Conservation (phyloP, 1,140 invertebrate genomes). For the Metopolophium dirhodum region DNA sequence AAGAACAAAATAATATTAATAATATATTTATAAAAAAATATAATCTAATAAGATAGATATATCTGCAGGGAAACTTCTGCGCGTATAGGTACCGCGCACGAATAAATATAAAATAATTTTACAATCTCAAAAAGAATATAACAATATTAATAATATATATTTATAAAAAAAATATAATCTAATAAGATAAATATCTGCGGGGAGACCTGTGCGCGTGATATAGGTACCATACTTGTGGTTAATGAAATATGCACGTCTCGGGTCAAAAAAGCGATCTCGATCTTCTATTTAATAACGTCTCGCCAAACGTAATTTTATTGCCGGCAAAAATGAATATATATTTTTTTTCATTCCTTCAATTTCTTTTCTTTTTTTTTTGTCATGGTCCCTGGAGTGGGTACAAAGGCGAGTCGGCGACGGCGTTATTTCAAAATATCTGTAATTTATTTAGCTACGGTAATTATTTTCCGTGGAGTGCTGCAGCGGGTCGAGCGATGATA, state of each 20-base stretch:
- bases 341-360: neutral
- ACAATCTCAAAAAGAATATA: neutral
- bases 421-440: neutral
- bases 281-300: slow-evolving; percentile 19
- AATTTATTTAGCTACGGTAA: neutral
- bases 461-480: neutral
- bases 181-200: neutral
- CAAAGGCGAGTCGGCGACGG: neutral
- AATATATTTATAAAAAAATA: too few species aligned
- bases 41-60: neutral
- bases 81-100: too few species aligned
- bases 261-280: neutral
- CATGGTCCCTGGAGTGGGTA: too few species aligned
- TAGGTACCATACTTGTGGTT: too few species aligned
- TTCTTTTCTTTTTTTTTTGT: neutral
- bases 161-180: neutral
- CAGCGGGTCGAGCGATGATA: neutral
- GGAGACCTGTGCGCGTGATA: neutral
- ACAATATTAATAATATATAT: too few species aligned
- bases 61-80: neutral
- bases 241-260: neutral
- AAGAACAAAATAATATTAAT: neutral
- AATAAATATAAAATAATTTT: neutral
- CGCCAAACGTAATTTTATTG: neutral
- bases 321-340: neutral